Percentiles rank a stretch among this genome's conserved stretches.
These are phyloP conservation scores for Nesoenas mayeri DNA, from an alignment of 2,113 vertebrate species.

Conservation along the genomic window DNA sequence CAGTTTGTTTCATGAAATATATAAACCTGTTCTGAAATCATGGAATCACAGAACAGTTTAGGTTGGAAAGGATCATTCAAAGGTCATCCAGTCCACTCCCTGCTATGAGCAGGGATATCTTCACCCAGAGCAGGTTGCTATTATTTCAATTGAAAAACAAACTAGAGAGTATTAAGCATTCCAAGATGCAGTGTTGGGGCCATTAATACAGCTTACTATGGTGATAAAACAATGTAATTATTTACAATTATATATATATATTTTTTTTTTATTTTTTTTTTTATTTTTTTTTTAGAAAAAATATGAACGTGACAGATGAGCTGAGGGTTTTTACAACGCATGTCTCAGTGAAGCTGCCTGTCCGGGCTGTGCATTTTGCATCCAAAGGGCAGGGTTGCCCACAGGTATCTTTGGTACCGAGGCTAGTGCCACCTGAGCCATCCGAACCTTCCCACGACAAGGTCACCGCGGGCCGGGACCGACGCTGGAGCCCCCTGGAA, in stretches of 20 bases:
- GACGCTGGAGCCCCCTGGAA: background rate
- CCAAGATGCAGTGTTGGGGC: rapidly evolving
- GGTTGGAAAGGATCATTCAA: too few species aligned
- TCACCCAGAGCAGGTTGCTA: too few species aligned
- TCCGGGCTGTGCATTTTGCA: background rate
- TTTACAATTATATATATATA: too few species aligned
- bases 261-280: too few species aligned
- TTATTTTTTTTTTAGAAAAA: background rate
- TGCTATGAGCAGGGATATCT: too few species aligned
- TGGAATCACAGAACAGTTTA: too few species aligned
- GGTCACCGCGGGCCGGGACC: too few species aligned
- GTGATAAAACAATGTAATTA: background rate
- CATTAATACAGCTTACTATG: rapidly evolving
- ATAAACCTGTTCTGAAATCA: background rate
- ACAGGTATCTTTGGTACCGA: too few species aligned
- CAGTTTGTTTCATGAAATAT: background rate
- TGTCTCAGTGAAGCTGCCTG: rapidly evolving
- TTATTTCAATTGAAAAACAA: background rate
- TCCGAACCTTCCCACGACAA: too few species aligned
- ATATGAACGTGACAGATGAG: rapidly evolving
- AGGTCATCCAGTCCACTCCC: too few species aligned
- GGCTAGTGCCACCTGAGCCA: too few species aligned
- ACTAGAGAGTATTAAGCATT: background rate
- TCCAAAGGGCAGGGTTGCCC: too few species aligned
- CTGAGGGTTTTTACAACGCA: rapidly evolving